Evolutionary conservation across 2,888 invertebrate species (phyloP), one percentile per base, ranked within the genome.

Genomic region (Molorchus minor): DNA sequence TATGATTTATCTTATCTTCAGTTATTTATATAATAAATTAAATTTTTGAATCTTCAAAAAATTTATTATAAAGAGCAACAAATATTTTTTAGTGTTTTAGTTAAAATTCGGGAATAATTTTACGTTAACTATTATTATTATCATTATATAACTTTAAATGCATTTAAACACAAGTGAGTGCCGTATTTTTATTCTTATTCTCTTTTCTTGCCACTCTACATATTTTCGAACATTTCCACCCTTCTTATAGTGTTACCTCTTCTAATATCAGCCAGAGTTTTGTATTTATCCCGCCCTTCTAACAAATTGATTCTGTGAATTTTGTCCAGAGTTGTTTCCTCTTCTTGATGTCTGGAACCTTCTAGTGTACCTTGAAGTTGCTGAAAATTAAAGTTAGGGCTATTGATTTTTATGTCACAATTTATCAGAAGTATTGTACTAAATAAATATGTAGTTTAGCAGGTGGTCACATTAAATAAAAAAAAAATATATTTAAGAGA

Each of bases 161-260:
- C n/a, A n/a, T n/a, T n/a, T n/a, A n/a, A n/a, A n/a, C n/a, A n/a
- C n/a, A n/a, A n/a, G n/a, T n/a, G n/a, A n/a, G n/a, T n/a, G n/a
- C n/a, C n/a, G n/a, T n/a, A n/a, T n/a, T n/a, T n/a, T n/a, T n/a
- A n/a, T n/a, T n/a, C n/a, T n/a, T n/a, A n/a, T n/a, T n/a, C n/a
- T n/a, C n/a, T 36, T 36, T 2, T 19, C 3, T 19, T 16, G 13
- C 20, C 16, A 3, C 1, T 47, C 66, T 73, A 79, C 71, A 79
- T 71, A 68, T 79, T 80, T 67, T 80, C 80, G 67, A 79, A 80
- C 73, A 79, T 70, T 56, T 80, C 80, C 1, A 79, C 77, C 46
- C 80, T 68, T 61, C 80, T 61, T n/a, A 73, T 72, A 1, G 80
- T 80, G 61, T 80, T 80, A 41, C 80, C 80, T 61, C 76, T 73